These are phyloP conservation scores for Troides oblongomaculatus DNA, from an alignment of 2,888 invertebrate species.

Conservation along the genomic window DNA sequence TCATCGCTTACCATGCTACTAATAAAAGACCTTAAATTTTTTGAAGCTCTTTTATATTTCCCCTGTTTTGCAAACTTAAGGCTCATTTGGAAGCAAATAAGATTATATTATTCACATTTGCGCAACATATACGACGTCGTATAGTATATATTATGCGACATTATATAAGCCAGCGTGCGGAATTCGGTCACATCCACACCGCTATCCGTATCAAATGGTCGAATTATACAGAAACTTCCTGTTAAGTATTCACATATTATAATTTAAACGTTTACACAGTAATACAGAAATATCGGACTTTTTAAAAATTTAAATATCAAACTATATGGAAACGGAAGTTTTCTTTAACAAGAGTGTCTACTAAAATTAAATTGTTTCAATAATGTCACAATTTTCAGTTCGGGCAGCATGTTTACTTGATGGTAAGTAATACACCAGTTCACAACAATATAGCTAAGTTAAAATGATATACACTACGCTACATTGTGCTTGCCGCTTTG, in stretches of 20 bases:
- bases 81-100: no score
- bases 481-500: no score
- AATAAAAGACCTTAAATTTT: no score
- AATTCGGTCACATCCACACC: constrained; percentile 18
- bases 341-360: neutral
- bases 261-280: neutral
- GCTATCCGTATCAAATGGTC: constrained; percentile 10
- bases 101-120: neutral
- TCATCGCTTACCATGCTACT: no score
- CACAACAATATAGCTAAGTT: neutral
- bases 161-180: constrained; percentile 14
- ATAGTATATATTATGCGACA: constrained; percentile 3
- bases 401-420: neutral
- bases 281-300: neutral
- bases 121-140: neutral
- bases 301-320: neutral
- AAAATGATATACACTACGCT: neutral
- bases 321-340: neutral
- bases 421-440: no score
- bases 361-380: neutral
- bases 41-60: no score
- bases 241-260: neutral
- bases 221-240: constrained; percentile 11
- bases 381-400: neutral
- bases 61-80: no score